Base-by-base conservation (phyloP, 2,888 invertebrate species). In the Drymonia ruficornis region DNA sequence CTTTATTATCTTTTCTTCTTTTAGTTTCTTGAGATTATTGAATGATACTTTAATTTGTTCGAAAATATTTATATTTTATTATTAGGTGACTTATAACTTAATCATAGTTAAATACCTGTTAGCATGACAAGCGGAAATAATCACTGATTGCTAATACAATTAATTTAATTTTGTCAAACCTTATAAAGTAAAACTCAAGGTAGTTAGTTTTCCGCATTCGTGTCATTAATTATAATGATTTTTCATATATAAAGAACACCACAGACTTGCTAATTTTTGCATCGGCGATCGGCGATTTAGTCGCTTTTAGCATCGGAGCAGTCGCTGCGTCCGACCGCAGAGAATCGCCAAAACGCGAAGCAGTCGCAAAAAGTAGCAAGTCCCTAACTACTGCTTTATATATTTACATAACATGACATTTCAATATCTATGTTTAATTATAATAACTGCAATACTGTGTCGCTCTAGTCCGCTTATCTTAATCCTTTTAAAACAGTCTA, bases 181-280 rank as follows among this genome's bases (percentile, higher is more conserved):
- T 49, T 31, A 52, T 0, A 63, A 52, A 53, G 52, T 16, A 34
- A 49, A 46, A 48, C 31, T 60, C 56, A 66, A 63, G 63, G 63
- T 52, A 36, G 7, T 19, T 43, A 48, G 40, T 31, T 42, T 60
- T 63, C 63, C 66, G 55, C 61, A 57, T 63, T 57, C 53, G 49
- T 7, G 2, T 38, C 11, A 31, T 16, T 13, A 8, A 56, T 53
- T 50, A 54, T 46, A 23, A 53, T 54, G 44, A 52, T 53, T 57
- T 63, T 57, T 63, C 63, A 54, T 52, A 56, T 36, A 54, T 59
- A n/a, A n/a, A n/a, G n/a, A n/a, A n/a, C n/a, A n/a, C n/a, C n/a
- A n/a, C n/a, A n/a, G n/a, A n/a, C n/a, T n/a, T n/a, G n/a, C n/a
- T n/a, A n/a, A n/a, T n/a, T n/a, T n/a, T n/a, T n/a, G n/a, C n/a